Evolutionary conservation across 1,140 invertebrate species (phyloP).

Genomic region (Diorhabda sublineata): DNA sequence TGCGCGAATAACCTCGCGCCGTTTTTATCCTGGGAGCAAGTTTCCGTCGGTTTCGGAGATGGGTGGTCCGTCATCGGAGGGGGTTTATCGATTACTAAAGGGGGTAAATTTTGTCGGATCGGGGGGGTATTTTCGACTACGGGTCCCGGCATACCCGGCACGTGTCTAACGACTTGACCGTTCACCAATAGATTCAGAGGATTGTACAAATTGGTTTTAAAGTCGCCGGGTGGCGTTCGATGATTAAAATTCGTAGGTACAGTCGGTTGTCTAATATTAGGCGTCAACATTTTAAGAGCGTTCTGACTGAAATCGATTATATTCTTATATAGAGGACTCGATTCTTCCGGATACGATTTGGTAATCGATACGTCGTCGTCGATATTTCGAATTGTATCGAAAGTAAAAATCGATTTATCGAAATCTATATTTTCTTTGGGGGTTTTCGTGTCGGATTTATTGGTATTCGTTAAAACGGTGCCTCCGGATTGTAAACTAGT

Average conservation of each 20-base stretch:
- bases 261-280: constrained; percentile 44
- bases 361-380: not conserved
- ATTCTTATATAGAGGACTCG: constrained; percentile 35
- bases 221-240: not conserved
- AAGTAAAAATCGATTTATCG: constrained; percentile 3
- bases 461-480: constrained; percentile 58
- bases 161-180: constrained; percentile 58
- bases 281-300: constrained; percentile 41
- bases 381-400: not conserved
- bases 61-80: not conserved
- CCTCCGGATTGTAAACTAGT: constrained; percentile 68
- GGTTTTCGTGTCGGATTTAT: constrained; percentile 25
- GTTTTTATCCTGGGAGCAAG: not conserved
- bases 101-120: constrained; percentile 23
- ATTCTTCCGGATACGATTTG: constrained; percentile 14
- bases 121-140: constrained; percentile 34
- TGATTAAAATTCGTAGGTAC: not conserved
- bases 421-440: constrained; percentile 19
- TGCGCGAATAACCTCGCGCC: not conserved
- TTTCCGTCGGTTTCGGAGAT: not conserved
- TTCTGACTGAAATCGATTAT: constrained; percentile 47
- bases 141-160: constrained; percentile 82
- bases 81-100: not conserved
- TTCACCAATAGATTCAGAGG: constrained; percentile 58
- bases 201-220: constrained; percentile 53